Conservation (phyloP, 2,888 invertebrate genomes). For the Drosophila helvetica region DNA sequence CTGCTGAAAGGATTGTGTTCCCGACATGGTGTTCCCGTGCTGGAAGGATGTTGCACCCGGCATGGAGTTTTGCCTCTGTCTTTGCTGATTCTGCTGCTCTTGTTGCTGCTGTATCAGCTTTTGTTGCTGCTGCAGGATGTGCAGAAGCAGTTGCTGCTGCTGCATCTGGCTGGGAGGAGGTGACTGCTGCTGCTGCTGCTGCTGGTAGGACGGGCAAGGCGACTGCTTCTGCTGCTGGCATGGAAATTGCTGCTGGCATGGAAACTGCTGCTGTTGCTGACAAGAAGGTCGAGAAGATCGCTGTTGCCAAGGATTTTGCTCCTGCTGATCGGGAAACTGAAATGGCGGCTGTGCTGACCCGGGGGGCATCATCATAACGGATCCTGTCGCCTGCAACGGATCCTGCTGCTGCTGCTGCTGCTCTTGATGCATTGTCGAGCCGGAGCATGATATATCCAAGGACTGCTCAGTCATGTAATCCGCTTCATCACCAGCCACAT, state of each 20-base stretch:
- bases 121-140: background rate
- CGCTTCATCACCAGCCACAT: background rate
- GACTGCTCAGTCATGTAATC: background rate
- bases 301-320: background rate
- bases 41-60: too few species aligned
- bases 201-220: slow-evolving; percentile 7
- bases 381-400: background rate
- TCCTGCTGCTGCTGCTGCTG: background rate
- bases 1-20: background rate
- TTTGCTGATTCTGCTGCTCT: background rate
- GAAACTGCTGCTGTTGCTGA: background rate
- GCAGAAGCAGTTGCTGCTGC: background rate
- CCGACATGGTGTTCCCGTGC: background rate
- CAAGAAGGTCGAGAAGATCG: background rate
- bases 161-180: background rate
- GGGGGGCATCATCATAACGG: background rate
- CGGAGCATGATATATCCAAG: background rate
- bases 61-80: too few species aligned
- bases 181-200: slow-evolving; percentile 15
- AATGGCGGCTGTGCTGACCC: background rate
- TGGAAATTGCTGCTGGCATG: background rate
- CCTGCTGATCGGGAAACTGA: background rate
- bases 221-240: slow-evolving; percentile 12
- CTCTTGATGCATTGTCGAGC: background rate
- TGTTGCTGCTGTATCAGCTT: background rate